phyloP scores from a whole-genome alignment of 2,888 invertebrate species.

The Drosophila incognita region DNA sequence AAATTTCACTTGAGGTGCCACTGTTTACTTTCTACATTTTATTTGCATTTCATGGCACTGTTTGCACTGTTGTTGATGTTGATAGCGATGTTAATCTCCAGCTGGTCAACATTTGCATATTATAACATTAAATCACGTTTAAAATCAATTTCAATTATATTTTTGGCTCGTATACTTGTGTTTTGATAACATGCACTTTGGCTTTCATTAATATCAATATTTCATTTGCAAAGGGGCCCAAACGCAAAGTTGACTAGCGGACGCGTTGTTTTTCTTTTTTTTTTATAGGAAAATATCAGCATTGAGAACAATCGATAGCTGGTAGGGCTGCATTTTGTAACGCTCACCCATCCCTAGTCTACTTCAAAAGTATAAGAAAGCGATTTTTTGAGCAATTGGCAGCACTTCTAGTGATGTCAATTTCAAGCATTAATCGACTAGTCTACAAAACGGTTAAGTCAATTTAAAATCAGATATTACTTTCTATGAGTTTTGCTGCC shows the following conservation, averaged over 20 bases:
- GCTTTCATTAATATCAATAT: slow-evolving; percentile 29
- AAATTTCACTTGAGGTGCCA: slow-evolving; percentile 50
- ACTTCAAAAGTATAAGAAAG: too few species aligned
- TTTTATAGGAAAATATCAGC: slow-evolving; percentile 23
- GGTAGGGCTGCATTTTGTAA: slow-evolving; percentile 17
- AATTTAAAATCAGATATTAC: background rate
- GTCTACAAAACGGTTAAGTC: background rate
- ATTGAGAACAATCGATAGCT: slow-evolving; percentile 36
- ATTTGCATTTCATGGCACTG: slow-evolving; percentile 38
- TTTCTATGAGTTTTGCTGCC: background rate
- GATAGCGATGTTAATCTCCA: slow-evolving; percentile 46
- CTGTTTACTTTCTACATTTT: slow-evolving; percentile 55
- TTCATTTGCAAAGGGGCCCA: slow-evolving; percentile 33
- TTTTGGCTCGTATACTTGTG: background rate
- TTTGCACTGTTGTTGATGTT: slow-evolving; percentile 52
- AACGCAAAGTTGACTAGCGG: slow-evolving; percentile 49
- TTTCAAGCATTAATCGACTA: background rate
- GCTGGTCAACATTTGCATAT: slow-evolving; percentile 44
- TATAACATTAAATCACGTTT: slow-evolving; percentile 24
- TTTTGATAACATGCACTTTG: slow-evolving; percentile 21
- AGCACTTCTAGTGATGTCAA: background rate
- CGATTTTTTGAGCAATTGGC: background rate
- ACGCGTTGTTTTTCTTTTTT: slow-evolving; percentile 35
- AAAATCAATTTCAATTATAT: slow-evolving; percentile 1
- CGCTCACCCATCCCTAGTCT: background rate